Evolutionary conservation across 2,797 vertebrate species (phyloP).

Genomic region (Dryobates pubescens): DNA sequence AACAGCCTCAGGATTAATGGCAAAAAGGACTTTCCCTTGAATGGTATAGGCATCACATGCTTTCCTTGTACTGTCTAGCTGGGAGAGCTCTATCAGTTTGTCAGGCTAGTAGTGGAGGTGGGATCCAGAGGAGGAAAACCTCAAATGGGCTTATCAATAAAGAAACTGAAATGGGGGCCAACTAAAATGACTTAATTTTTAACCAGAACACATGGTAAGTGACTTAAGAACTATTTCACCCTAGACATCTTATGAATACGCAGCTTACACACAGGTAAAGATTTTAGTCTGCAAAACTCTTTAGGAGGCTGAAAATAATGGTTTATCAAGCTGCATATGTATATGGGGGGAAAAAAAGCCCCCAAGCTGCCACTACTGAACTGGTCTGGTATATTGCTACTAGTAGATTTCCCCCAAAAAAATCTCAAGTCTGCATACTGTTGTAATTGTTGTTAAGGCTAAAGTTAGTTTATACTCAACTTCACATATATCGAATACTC

Average conservation of each 20-base stretch:
- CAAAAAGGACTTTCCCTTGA: neutral
- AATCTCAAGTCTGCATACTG: neutral
- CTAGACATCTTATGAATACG: neutral
- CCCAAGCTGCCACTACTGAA: neutral
- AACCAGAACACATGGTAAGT: neutral
- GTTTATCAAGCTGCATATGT: neutral
- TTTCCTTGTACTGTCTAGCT: neutral
- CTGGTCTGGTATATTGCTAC: neutral
- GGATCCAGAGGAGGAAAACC: neutral
- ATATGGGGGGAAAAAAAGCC: neutral
- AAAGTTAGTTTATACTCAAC: neutral
- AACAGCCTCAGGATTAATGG: neutral
- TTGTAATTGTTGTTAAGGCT: neutral
- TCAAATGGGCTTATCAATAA: slow-evolving; percentile 9
- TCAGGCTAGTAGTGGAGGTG: neutral
- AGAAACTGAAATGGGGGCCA: slow-evolving; percentile 25
- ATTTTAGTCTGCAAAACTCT: neutral
- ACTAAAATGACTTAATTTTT: neutral
- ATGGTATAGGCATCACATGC: neutral
- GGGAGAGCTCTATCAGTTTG: neutral
- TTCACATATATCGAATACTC: neutral
- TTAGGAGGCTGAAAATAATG: neutral
- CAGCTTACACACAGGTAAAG: neutral
- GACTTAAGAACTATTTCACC: neutral
- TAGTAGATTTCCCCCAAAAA: neutral